These are phyloP conservation scores for Anomalospiza imberbis DNA, from an alignment of 2,797 vertebrate species.

Conservation along the genomic window DNA sequence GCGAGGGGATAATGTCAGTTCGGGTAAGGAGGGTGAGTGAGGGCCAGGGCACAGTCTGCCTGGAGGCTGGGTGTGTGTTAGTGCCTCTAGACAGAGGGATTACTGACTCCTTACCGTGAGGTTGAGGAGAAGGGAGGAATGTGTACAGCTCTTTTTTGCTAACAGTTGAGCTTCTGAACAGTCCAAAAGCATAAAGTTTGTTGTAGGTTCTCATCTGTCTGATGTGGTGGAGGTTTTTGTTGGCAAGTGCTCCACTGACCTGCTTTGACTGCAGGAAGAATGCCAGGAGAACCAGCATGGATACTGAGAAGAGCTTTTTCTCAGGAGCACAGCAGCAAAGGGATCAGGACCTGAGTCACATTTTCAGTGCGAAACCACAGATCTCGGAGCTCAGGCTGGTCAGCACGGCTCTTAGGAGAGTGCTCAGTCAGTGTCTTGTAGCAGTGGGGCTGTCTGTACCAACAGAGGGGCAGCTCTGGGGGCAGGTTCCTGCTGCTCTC, in stretches of 20 bases:
- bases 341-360: neutral
- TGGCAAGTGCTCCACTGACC: neutral
- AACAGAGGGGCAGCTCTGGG: neutral
- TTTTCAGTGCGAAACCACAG: neutral
- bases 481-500: neutral
- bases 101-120: neutral
- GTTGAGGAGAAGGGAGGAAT: neutral
- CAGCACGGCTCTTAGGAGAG: neutral
- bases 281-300: neutral
- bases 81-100: neutral
- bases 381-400: neutral
- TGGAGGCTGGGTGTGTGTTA: neutral
- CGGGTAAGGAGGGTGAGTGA: neutral
- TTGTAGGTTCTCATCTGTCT: neutral
- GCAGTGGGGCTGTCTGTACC: neutral
- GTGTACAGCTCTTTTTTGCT: neutral
- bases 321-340: neutral
- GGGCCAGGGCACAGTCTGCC: neutral
- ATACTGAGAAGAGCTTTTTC: neutral
- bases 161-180: neutral
- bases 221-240: neutral
- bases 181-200: neutral
- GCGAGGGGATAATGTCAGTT: neutral
- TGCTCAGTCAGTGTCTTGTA: neutral
- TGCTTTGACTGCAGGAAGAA: neutral